Evolutionary conservation across 2,113 vertebrate species (phyloP).

Genomic region (Oostethus manadensis): DNA sequence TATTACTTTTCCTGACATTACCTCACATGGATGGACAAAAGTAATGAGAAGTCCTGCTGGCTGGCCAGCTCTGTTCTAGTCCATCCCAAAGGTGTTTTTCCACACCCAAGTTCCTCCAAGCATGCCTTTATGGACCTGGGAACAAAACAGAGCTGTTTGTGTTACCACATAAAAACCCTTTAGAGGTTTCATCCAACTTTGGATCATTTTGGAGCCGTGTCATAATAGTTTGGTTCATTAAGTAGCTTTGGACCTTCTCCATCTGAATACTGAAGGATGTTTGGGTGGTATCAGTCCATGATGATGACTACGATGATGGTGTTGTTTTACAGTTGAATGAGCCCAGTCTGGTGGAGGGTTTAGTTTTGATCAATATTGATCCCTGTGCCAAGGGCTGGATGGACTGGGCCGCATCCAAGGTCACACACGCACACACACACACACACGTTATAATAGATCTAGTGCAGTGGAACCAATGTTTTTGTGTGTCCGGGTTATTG

Average conservation of each 20-base stretch:
- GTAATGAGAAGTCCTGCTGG: neutral
- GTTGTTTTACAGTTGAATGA: slow-evolving; percentile 78
- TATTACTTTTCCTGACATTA: no score
- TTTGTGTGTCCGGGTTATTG: no score
- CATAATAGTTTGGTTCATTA: no score
- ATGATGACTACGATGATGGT: neutral
- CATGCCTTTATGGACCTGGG: no score
- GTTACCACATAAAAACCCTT: no score
- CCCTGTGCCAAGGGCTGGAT: slow-evolving; percentile 96
- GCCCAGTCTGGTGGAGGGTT: slow-evolving; percentile 85
- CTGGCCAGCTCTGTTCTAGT: no score
- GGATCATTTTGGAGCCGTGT: neutral
- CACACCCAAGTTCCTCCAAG: no score
- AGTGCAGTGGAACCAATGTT: no score
- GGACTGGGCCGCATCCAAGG: slow-evolving; percentile 95
- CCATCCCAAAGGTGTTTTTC: no score
- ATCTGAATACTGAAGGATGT: neutral
- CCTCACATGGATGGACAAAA: neutral
- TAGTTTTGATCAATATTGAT: slow-evolving; percentile 93
- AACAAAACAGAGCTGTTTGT: no score
- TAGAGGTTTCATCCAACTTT: no score
- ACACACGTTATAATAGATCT: neutral
- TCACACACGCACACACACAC: slow-evolving; percentile 35
- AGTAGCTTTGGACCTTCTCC: neutral
- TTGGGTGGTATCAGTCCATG: neutral